Evolutionary conservation across 2,797 vertebrate genomes (phyloP), one percentile per base, ranked within the genome.

Genomic region (Squalus acanthias): DNA sequence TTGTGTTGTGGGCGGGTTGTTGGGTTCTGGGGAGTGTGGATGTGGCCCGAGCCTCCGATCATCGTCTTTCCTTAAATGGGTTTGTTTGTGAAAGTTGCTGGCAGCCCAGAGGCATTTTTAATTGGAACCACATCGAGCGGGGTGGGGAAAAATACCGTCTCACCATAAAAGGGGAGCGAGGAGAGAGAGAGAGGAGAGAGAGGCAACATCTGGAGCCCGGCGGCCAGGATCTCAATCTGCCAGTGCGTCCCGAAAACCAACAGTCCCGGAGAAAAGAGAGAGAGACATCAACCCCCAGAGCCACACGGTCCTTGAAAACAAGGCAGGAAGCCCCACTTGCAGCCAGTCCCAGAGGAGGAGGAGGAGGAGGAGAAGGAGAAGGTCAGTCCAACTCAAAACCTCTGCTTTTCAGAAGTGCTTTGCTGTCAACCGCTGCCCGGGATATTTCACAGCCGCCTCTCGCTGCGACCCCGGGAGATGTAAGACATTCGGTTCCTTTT

Each of bases 1-100:
- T 65, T 92, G 60, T 92, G 89, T 8, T 33, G 7, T 39, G n/a
- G 63, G 33, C 15, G 63, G 89, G 39, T 46, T 85, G 79, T 15
- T 46, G 39, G 22, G 39, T 15, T 6, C 50, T 53, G 9, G 46
- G 7, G 50, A 29, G 20, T 0, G 63, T 92, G 89, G 63, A 92
- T 65, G 7, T 92, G 89, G 65, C 20, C 7, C n/a, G 33, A 69
- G n/a, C 17, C n/a, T 92, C 89, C 24, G 53, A 39, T 9, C 29
- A 22, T 67, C 33, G 33, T n/a, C 89, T 67, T 60, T 10, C 91
- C 91, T 46, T 93, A 93, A 46, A 93, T 46, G 91, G 91, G 91
- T 2, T 69, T 93, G 91, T 69, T 93, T 69, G 91, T 67, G n/a
- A 93, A 93, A 69, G 91, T 93, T 93, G 91, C 65, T 39, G 65